phyloP scores from a whole-genome alignment of 2,888 invertebrate species.

The Perithous albicinctus region DNA sequence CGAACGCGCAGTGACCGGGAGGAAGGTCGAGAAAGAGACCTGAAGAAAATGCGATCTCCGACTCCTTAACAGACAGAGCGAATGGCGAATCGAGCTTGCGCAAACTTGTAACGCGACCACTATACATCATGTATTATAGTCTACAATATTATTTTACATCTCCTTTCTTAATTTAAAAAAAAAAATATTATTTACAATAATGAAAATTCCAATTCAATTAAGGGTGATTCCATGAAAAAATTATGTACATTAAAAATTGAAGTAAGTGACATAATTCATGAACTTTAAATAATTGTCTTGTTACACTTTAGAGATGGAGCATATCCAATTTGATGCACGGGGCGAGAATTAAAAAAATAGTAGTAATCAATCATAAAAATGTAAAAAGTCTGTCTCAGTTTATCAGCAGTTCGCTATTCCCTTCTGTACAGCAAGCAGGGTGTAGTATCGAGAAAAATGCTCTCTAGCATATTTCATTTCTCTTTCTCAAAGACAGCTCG shows the following conservation, averaged over 20 bases:
- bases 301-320: no score
- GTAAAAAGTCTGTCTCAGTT: not conserved
- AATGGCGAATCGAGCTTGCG: not conserved
- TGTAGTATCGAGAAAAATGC: constrained; percentile 1
- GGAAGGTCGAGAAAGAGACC: constrained; percentile 54
- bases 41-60: constrained; percentile 33
- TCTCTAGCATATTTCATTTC: not conserved
- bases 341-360: no score
- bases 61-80: not conserved
- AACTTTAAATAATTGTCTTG: no score
- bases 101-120: not conserved
- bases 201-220: no score
- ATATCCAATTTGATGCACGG: not conserved
- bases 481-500: not conserved
- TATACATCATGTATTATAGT: not conserved
- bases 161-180: no score
- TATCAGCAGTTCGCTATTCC: not conserved
- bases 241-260: no score
- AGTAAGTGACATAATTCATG: no score
- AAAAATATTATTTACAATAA: no score
- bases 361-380: not conserved
- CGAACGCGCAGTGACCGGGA: constrained; percentile 28
- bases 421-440: not conserved
- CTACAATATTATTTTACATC: no score
- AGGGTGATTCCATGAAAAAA: no score